Base-by-base conservation (phyloP, 2,888 invertebrate genomes). In the Leucophenga maculata region DNA sequence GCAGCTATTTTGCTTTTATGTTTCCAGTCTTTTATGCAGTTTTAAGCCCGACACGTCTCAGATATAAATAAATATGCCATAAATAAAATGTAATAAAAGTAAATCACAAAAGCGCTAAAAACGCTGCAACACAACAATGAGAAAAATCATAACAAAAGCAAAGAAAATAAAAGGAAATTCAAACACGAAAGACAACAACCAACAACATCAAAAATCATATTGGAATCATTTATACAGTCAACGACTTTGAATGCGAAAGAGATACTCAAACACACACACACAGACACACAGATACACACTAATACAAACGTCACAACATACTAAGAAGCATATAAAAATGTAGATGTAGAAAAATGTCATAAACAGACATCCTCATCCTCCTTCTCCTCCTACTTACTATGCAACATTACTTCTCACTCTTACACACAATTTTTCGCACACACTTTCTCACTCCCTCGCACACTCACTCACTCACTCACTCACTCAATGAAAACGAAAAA, bases 201-300 rank as follows among this genome's bases (percentile, higher is more conserved):
- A 32, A 59, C 32, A 59, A 59, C 59, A 32, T 31, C 59, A 59
- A 59, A 31, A 59, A 59, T 32, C 31, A 59, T 55, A 55, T 55
- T 55, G 20, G 55, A 55, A 55, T 55, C 55, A 59, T 31, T 59
- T 32, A 59, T 16, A 18, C 31, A 59, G 59, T 59, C 59, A 59
- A 59, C 31, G 59, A 59, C 26, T 59, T 59, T 59, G 59, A 14
- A 59, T 59, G 59, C 32, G 55, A 55, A 20, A 55, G 4, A 55
- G 26, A 55, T 13, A 14, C 14, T 20, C 55, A 55, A 55, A 55
- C 20, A 50, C 6, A 50, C n/a, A 26, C 26, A 26, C 26, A 26
- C 16, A 50, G 1, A 50, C 50, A 50, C 9, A 4, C 11, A 39
- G 4, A 39, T 6, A 11, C 14, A 50, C 6, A n/a, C 50, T n/a